Evolutionary conservation across 2,113 vertebrate species (phyloP).

Genomic region (Podocnemis expansa): DNA sequence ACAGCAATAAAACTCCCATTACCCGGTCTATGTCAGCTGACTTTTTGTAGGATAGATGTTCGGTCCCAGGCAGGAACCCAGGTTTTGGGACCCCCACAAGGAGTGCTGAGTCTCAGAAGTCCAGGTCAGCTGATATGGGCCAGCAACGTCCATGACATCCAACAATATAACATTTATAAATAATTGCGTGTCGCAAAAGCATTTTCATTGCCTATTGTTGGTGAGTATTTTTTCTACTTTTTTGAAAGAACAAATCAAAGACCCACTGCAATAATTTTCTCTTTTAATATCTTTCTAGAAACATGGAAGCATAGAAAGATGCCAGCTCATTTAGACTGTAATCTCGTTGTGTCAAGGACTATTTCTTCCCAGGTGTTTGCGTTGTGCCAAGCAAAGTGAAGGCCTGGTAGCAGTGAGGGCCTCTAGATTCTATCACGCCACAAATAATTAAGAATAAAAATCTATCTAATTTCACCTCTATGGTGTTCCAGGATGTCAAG

Average conservation of each 20-base stretch:
- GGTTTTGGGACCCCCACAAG: not conserved
- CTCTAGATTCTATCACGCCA: not conserved
- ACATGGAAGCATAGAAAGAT: not conserved
- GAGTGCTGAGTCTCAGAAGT: too few relatives aligned
- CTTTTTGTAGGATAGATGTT: not conserved
- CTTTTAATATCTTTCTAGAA: not conserved
- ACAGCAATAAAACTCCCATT: not conserved
- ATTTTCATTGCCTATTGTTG: not conserved
- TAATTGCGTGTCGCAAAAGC: not conserved
- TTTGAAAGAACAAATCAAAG: too few relatives aligned
- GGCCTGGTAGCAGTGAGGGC: not conserved
- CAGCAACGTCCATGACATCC: not conserved
- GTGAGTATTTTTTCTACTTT: not conserved
- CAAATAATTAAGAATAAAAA: not conserved
- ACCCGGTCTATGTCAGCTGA: not conserved
- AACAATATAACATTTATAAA: not conserved
- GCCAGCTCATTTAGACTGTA: not conserved
- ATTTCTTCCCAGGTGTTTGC: not conserved
- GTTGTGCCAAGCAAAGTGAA: not conserved
- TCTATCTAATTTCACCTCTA: fast-evolving
- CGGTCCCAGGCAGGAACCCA: not conserved
- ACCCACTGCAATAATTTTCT: not conserved
- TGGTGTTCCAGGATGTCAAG: not conserved
- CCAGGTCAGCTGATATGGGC: too few relatives aligned
- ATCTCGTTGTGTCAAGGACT: not conserved